Percentiles rank a stretch among this genome's conserved stretches.
Evolutionary conservation across 2,113 vertebrate species (phyloP).

Genomic region (Platycercus adscitus): DNA sequence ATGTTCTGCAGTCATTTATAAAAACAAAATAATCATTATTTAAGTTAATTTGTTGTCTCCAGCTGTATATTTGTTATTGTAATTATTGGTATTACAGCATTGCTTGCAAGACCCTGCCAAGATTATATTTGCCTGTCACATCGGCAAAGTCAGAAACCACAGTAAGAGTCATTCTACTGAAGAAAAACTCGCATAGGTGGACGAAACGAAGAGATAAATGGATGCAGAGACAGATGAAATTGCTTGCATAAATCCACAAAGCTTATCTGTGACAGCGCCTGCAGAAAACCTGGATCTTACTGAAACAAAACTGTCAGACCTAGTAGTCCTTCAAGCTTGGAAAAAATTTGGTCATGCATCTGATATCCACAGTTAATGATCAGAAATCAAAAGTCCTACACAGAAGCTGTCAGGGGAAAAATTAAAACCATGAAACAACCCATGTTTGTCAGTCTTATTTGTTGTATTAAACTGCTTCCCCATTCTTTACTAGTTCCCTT

Average conservation of each 20-base stretch:
- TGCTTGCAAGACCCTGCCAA: background rate
- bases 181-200: background rate
- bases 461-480: background rate
- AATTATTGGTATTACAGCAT: background rate
- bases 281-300: background rate
- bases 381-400: background rate
- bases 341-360: background rate
- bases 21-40: background rate
- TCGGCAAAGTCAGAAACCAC: background rate
- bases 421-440: background rate
- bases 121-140: background rate
- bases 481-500: background rate
- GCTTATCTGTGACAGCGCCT: background rate
- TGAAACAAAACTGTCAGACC: background rate
- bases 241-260: fast-evolving
- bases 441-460: background rate
- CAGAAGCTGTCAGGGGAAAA: background rate
- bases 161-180: background rate
- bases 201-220: background rate
- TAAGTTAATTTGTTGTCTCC: background rate
- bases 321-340: background rate
- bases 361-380: background rate
- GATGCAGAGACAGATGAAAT: background rate
- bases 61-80: background rate
- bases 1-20: background rate